These are phyloP conservation scores for Conger conger DNA, from an alignment of 2,113 vertebrate species.

Conservation along the genomic window DNA sequence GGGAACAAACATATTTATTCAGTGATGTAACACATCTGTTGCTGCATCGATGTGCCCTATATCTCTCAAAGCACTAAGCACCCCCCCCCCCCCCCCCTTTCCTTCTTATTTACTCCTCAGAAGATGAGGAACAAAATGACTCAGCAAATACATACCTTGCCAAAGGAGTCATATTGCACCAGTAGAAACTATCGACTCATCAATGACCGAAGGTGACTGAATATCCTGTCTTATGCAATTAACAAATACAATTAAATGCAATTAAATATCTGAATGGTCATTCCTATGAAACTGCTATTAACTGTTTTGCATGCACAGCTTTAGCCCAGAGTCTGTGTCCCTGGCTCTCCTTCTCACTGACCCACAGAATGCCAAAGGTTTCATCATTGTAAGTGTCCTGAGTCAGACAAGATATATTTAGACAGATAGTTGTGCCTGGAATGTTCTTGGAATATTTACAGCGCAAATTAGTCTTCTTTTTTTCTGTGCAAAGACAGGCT, in stretches of 20 bases:
- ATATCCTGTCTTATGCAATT: neutral
- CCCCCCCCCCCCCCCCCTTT: neutral
- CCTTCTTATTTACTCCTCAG: neutral
- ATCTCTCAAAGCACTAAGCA: neutral
- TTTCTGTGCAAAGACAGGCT: neutral
- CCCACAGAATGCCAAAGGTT: neutral
- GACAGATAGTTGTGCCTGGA: neutral
- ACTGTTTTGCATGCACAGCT: neutral
- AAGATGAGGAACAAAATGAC: neutral
- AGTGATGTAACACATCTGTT: neutral
- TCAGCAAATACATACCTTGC: constrained; percentile 1
- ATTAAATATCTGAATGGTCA: neutral
- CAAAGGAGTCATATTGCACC: constrained; percentile 2
- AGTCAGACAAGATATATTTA: constrained; percentile 1
- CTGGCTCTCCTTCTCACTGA: neutral
- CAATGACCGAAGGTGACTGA: neutral
- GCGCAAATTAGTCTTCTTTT: neutral
- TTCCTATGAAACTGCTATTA: neutral
- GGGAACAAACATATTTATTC: neutral
- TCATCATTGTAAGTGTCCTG: neutral
- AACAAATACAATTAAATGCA: neutral
- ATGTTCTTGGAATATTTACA: neutral
- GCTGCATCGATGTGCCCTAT: neutral
- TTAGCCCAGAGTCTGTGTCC: neutral
- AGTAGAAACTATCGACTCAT: neutral